Base-by-base conservation (phyloP, 2,888 invertebrate species). In the Coenonympha glycerion region DNA sequence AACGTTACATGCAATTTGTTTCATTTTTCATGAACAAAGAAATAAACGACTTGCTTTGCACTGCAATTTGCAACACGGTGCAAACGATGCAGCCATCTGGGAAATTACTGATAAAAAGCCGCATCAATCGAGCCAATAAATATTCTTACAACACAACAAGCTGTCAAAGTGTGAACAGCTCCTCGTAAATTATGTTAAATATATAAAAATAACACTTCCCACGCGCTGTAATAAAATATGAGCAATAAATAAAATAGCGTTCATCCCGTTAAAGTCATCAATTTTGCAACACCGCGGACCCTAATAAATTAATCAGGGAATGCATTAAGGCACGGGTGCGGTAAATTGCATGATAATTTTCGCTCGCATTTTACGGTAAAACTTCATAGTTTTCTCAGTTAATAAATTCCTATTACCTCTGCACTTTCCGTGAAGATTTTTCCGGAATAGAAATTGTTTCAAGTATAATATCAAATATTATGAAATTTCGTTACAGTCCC, bases 291-390 rank as follows among this genome's bases (percentile, higher is more conserved):
- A 65, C 66, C 75, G 76, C 67, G 78, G 76, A 75, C 64, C 59
- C 64, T 68, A 76, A 77, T 76, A 78, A 78, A 82, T 81, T 76
- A 77, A 79, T 79, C 76, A 78, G 70, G 58, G 64, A 63, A 68
- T 69, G 71, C 72, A 76, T 79, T 75, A 72, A 73, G 66, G 69
- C 69, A 55, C 68, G 63, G 70, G 65, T 69, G 72, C 69, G 60
- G 74, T 74, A 76, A 76, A 82, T 80, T 73, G 73, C 63, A 65
- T 75, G 77, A 79, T 76, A 69, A 76, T 78, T 81, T 72, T 69
- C 66, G 57, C 50, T 56, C 65, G 63, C 75, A 75, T 74, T 70
- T 68, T 71, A 72, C 59, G 58, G 36, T 47, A 19, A 50, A 54
- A 54, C 63, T 68, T 69, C 74, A 61, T 73, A 69, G 72, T 75